Percentiles rank a stretch among this genome's conserved stretches.
These are phyloP conservation scores for Iguana delicatissima DNA, from an alignment of 2,797 vertebrate species.

Conservation along the genomic window DNA sequence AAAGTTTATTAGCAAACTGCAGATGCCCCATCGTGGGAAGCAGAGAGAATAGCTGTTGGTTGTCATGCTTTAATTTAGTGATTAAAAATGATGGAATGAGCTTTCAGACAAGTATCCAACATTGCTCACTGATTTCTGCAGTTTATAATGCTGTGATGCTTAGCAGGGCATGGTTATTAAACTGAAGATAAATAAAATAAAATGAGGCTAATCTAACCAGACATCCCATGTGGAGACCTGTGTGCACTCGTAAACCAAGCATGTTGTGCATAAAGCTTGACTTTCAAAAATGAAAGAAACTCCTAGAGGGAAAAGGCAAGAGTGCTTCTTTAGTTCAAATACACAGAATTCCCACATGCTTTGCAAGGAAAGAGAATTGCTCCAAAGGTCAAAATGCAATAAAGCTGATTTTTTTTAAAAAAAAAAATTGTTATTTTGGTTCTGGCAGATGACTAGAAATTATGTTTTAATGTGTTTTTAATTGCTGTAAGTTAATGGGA, in stretches of 20 bases:
- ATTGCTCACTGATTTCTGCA: conserved; percentile 12
- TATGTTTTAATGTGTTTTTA: no score
- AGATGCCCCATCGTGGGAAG: conserved; percentile 55
- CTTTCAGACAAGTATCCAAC: conserved; percentile 39
- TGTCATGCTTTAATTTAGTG: conserved; percentile 64
- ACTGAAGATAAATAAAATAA: neutral
- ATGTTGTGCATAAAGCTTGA: neutral
- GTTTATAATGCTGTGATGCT: conserved; percentile 17
- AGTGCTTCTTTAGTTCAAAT: neutral
- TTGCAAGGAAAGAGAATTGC: no score
- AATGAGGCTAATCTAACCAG: conserved; percentile 9
- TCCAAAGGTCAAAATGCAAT: no score
- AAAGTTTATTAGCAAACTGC: conserved; percentile 57
- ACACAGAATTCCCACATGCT: neutral
- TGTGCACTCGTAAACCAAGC: neutral
- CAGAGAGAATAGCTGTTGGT: conserved; percentile 65
- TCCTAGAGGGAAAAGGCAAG: neutral
- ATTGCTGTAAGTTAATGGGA: no score
- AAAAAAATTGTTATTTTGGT: neutral
- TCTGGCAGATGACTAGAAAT: neutral
- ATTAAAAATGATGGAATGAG: conserved; percentile 59
- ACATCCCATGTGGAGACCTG: neutral
- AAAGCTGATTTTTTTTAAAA: no score
- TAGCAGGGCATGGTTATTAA: neutral
- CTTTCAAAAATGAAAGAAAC: neutral